phyloP scores from a whole-genome alignment of 2,888 invertebrate species.

The Melanostoma scalare region DNA sequence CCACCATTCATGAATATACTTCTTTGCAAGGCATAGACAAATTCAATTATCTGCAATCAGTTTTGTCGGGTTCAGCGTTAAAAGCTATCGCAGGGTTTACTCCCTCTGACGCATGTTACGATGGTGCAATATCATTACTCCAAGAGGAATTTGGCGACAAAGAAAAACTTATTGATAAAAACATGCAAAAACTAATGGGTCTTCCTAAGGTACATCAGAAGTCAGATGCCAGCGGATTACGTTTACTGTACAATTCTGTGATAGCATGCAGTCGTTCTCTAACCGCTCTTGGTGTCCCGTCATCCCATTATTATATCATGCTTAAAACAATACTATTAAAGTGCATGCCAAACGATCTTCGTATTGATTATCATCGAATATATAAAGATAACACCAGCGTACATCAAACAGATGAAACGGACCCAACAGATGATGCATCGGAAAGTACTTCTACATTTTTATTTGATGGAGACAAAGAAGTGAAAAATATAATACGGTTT shows the following conservation, averaged over 20 bases:
- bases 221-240: neutral
- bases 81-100: conserved; percentile 5
- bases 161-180: conserved; percentile 13
- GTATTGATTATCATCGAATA: conserved; percentile 17
- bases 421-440: neutral
- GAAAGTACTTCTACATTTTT: neutral
- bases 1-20: neutral
- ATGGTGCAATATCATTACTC: neutral
- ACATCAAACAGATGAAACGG: neutral
- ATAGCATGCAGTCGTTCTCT: conserved; percentile 26
- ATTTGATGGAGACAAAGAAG: conserved; percentile 13
- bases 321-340: conserved; percentile 19
- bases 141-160: neutral
- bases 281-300: conserved; percentile 15
- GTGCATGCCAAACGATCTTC: conserved; percentile 25
- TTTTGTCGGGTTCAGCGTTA: neutral
- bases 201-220: conserved; percentile 1
- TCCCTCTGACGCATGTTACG: conserved; percentile 10
- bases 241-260: conserved; percentile 7
- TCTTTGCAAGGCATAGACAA: neutral
- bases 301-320: conserved; percentile 23
- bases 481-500: conserved; percentile 14
- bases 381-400: neutral
- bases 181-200: conserved; percentile 6
- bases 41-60: conserved; percentile 10